Evolutionary conservation across 2,113 vertebrate species (phyloP), one percentile per base, ranked within the genome.

Genomic region (Gymnorhina tibicen): DNA sequence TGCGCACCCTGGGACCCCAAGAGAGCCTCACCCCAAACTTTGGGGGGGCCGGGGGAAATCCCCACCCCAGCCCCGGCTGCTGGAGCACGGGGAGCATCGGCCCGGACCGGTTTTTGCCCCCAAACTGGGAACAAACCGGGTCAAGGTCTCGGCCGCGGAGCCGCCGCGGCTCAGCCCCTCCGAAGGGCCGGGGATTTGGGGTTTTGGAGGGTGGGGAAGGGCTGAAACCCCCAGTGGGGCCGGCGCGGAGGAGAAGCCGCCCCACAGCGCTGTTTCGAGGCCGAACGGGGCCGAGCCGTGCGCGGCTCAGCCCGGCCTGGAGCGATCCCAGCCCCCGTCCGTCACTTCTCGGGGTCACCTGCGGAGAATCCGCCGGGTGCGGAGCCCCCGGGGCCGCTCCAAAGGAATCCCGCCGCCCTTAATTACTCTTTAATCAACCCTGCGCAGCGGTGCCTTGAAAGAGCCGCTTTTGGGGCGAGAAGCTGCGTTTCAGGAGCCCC

Each of bases 391-490:
- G 27, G 95, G 74, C 42, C 33, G 47, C 77, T 23, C 68, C 76
- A 62, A 56, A 94, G 77, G 78, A 73, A 62, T 84, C 91, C 69
- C 68, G 28, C 56, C 0, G 87, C 58, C 75, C 63, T 81, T 93
- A 85, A 94, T 93, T 70, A 79, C 32, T 63, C 81, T 58, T 89
- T 90, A 84, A 96, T 93, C 87, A 93, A 55, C 16, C 28, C n/a
- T n/a, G 66, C 41, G 19, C 85, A 26, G 87, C 33, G 75, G 87
- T 55, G 35, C 60, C 55, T 66, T 53, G 44, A 15, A 72, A 81
- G 70, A 82, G 79, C 55, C 66, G 89, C 24, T 87, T 68, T 77
- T 10, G 67, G 89, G 32, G 87, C 59, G 2, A 72, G 39, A n/a
- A 72, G 53, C 83, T 26, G 59, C 60, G 26, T n/a, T 95, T 49